These are phyloP conservation scores for Parazoanthus darwini DNA, from an alignment of 92 coral and sea anemone species.

Conservation along the genomic window DNA sequence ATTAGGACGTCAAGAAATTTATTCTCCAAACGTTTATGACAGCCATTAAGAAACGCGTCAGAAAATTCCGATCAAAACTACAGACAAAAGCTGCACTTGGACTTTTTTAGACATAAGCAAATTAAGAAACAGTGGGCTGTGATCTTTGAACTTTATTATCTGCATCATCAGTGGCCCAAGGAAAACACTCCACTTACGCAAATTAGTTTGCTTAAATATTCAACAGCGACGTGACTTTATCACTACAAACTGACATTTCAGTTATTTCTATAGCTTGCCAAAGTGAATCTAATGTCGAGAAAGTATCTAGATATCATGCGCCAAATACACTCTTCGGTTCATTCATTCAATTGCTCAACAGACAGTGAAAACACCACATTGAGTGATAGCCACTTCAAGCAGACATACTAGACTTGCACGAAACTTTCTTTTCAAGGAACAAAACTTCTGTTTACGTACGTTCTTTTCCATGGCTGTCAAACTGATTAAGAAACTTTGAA, in stretches of 20 bases:
- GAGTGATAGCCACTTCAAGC: not conserved
- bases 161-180: not conserved
- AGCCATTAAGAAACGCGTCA: not conserved
- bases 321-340: not conserved
- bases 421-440: not conserved
- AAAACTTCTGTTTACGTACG: not conserved
- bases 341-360: conserved; percentile 25
- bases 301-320: not conserved
- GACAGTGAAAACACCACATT: conserved; percentile 1
- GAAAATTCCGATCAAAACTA: not conserved
- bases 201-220: not conserved
- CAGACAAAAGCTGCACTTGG: not conserved
- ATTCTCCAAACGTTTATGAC: not conserved
- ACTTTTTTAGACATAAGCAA: not conserved
- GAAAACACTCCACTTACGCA: not conserved
- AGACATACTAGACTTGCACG: not conserved
- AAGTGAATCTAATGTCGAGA: not conserved
- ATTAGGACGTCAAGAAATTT: not conserved
- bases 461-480: not conserved
- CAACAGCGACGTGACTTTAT: too few species aligned
- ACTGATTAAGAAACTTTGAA: not conserved
- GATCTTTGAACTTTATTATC: not conserved
- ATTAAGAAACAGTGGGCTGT: not conserved
- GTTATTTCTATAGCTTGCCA: not conserved
- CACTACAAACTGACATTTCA: not conserved